Conservation (phyloP, 1,140 invertebrate genomes). For the Nephila pilipes region DNA sequence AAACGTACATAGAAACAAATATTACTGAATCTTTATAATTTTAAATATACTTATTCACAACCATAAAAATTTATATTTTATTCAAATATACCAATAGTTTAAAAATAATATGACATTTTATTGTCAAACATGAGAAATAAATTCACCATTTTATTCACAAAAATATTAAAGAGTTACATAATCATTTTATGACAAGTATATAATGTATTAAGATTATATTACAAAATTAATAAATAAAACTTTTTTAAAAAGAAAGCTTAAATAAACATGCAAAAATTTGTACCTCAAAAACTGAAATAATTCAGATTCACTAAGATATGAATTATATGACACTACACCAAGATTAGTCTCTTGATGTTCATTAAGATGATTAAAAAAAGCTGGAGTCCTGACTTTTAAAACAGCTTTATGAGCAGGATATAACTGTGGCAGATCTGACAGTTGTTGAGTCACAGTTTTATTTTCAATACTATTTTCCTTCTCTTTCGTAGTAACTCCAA, state of each 20-base stretch:
- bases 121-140: too few relatives aligned
- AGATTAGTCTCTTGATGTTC: constrained; percentile 61
- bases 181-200: too few relatives aligned
- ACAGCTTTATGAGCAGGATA: constrained; percentile 58
- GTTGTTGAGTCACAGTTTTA: background rate
- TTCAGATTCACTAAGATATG: constrained; percentile 62
- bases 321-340: constrained; percentile 56
- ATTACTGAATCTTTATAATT: too few relatives aligned
- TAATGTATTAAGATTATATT: too few relatives aligned
- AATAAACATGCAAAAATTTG: background rate
- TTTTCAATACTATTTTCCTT: constrained; percentile 34
- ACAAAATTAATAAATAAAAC: too few relatives aligned
- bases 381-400: constrained; percentile 71
- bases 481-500: constrained; percentile 36
- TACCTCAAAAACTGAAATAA: constrained; percentile 70
- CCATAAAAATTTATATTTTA: too few relatives aligned
- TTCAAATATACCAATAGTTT: too few relatives aligned
- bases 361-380: constrained; percentile 63
- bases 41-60: too few relatives aligned
- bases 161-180: too few relatives aligned
- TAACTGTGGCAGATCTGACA: constrained; percentile 38
- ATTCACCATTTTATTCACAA: too few relatives aligned
- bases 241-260: background rate
- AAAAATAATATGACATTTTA: too few relatives aligned
- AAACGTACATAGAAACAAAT: too few relatives aligned